Conservation (phyloP, 2,888 invertebrate species). For the Volucella bombylans region DNA sequence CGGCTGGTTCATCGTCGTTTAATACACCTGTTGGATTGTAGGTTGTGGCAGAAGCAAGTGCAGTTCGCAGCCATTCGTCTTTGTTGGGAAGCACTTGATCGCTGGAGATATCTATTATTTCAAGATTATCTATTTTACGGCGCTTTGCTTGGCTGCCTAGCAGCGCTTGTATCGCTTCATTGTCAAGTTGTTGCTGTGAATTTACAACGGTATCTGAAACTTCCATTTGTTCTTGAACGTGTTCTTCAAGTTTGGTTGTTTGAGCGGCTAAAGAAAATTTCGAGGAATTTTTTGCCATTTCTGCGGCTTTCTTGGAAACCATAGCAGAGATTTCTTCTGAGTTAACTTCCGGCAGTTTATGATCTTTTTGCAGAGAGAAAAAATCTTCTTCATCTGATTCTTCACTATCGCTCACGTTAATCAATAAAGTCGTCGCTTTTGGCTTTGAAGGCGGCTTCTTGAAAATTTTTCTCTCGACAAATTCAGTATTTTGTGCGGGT, state of each 20-base stretch:
- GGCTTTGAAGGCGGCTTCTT: constrained; percentile 77
- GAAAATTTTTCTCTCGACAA: constrained; percentile 76
- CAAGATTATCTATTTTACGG: constrained; percentile 83
- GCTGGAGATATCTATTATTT: constrained; percentile 92
- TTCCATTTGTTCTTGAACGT: neutral
- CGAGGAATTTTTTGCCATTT: constrained; percentile 78
- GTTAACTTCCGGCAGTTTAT: constrained; percentile 83
- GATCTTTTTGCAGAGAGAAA: constrained; percentile 81
- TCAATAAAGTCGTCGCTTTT: constrained; percentile 75
- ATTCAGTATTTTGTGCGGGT: constrained; percentile 80
- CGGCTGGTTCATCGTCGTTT: constrained; percentile 83
- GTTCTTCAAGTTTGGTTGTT: neutral
- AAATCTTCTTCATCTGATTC: constrained; percentile 83
- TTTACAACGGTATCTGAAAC: constrained; percentile 4
- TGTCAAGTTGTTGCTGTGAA: constrained; percentile 75
- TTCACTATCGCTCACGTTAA: constrained; percentile 83
- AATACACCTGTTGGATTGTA: constrained; percentile 82
- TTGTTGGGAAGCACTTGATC: constrained; percentile 90
- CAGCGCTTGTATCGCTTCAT: constrained; percentile 84
- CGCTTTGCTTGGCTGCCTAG: constrained; percentile 87
- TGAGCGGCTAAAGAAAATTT: constrained; percentile 74
- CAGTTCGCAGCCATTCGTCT: constrained; percentile 91
- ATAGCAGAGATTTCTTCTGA: constrained; percentile 81
- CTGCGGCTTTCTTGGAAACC: constrained; percentile 80
- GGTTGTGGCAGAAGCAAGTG: constrained; percentile 87